Evolutionary conservation across 2,113 vertebrate species (phyloP).

Genomic region (Tetrao urogallus): DNA sequence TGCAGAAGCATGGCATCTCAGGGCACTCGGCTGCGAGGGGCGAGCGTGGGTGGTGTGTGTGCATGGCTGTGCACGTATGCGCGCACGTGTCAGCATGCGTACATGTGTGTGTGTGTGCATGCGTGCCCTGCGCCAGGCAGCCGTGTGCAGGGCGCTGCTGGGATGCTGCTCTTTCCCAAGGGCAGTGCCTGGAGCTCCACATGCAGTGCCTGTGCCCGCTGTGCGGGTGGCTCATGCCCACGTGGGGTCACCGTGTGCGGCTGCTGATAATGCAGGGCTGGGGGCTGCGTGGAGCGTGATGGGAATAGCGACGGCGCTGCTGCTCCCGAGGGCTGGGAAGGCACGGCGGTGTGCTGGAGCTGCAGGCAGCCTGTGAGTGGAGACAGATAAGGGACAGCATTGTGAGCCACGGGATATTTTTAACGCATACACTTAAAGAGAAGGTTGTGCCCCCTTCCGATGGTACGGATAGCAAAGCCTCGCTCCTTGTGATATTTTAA

Average conservation of each 20-base stretch:
- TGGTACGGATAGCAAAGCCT: constrained; percentile 34
- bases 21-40: neutral
- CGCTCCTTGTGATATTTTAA: constrained; percentile 41
- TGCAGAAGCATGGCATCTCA: neutral
- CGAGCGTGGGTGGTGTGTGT: accelerated
- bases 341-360: constrained; percentile 69
- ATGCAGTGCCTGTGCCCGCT: constrained; percentile 30
- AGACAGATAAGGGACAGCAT: constrained; percentile 77
- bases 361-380: constrained; percentile 76
- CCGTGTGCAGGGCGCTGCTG: accelerated
- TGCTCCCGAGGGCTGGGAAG: constrained; percentile 57
- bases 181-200: neutral
- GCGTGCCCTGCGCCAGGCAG: neutral
- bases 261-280: constrained; percentile 86
- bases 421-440: neutral
- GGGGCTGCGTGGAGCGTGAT: constrained; percentile 81
- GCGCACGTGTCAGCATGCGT: neutral
- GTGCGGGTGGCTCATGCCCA: constrained; percentile 60
- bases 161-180: neutral
- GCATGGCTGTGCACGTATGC: neutral
- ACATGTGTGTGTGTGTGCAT: neutral
- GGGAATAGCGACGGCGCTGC: constrained; percentile 78
- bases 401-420: constrained; percentile 54
- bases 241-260: constrained; percentile 71
- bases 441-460: constrained; percentile 19